Conservation (phyloP, 2,888 invertebrate genomes). For the Trachelus iudaicus region DNA sequence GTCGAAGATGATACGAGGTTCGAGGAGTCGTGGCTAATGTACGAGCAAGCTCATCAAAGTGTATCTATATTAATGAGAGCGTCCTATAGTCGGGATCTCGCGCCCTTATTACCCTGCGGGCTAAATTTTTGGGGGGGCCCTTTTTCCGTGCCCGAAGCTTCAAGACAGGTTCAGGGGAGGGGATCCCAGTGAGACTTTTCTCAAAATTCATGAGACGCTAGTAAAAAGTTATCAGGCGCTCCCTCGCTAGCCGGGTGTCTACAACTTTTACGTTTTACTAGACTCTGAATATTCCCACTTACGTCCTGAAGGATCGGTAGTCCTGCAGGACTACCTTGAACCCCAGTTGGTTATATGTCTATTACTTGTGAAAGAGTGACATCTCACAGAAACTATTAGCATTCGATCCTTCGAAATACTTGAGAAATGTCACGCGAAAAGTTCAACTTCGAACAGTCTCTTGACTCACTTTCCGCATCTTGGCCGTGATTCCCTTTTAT, state of each 20-base stretch:
- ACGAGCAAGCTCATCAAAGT: conserved; percentile 34
- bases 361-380: neutral
- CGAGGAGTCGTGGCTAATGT: neutral
- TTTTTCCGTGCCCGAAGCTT: neutral
- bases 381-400: neutral
- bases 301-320: neutral
- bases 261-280: neutral
- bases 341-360: neutral
- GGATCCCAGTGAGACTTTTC: conserved; percentile 12
- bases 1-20: neutral
- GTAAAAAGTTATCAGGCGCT: conserved; percentile 6
- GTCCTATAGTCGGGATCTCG: conserved; percentile 20
- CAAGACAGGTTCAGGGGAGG: neutral
- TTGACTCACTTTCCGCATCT: neutral
- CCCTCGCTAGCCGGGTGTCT: neutral
- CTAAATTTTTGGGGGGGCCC: conserved; percentile 26
- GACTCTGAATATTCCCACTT: neutral
- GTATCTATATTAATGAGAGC: conserved; percentile 46
- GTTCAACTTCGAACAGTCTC: neutral
- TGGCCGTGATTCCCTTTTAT: neutral
- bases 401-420: neutral
- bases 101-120: conserved; percentile 28
- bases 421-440: neutral
- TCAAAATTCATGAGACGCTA: conserved; percentile 32
- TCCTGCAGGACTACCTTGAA: neutral